Percentiles rank a stretch among this genome's conserved stretches.
Conservation (phyloP, 64 coral and sea anemone species). For the Catalaphyllia jardinei region DNA sequence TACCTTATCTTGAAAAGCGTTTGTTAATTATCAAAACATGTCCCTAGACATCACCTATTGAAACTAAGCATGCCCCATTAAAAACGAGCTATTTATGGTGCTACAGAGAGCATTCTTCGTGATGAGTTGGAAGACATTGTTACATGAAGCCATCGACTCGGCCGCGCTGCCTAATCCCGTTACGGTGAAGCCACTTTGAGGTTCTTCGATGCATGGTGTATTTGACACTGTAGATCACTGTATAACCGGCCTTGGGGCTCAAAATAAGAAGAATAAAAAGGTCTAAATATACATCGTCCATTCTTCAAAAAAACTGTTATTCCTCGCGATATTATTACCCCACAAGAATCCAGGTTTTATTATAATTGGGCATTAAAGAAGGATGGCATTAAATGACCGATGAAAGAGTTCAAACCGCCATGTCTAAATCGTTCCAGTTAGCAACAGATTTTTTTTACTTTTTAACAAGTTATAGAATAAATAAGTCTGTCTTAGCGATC, state of each 20-base stretch:
- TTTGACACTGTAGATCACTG: not conserved
- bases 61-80: not conserved
- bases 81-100: not conserved
- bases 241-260: not conserved
- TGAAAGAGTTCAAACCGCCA: not conserved
- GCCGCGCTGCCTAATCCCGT: not conserved
- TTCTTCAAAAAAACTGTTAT: not conserved
- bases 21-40: slow-evolving; percentile 11
- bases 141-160: not conserved
- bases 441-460: not conserved
- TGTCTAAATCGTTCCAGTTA: too few relatives aligned
- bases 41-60: not conserved
- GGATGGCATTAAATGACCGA: not conserved
- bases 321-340: not conserved
- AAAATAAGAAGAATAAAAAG: not conserved
- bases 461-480: not conserved
- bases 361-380: too few relatives aligned
- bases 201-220: not conserved
- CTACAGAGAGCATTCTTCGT: too few relatives aligned
- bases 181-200: not conserved
- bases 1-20: slow-evolving; percentile 30
- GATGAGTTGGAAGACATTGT: too few relatives aligned
- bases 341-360: not conserved
- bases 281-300: not conserved
- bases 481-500: not conserved